phyloP scores from a whole-genome alignment of 1,140 invertebrate genomes.

The Drosophila sturtevanti region DNA sequence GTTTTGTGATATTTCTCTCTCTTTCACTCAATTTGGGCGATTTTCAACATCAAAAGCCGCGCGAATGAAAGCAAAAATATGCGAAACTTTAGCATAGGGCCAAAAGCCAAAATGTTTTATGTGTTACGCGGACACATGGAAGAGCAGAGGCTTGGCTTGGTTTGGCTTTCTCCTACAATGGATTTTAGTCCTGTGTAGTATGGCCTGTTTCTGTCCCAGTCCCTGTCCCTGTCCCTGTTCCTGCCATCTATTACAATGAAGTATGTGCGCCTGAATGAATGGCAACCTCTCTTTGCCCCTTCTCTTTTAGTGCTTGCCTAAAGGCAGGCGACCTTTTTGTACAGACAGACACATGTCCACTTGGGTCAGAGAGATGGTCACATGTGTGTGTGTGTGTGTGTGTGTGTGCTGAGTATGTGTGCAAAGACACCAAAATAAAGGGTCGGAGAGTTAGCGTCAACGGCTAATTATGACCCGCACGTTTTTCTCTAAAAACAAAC shows the following conservation, averaged over 20 bases:
- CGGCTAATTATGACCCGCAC: conserved; percentile 82
- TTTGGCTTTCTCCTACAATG: conserved; percentile 20
- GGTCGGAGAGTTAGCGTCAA: conserved; percentile 49
- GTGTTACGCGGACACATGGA: conserved; percentile 67
- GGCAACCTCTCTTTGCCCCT: conserved; percentile 32
- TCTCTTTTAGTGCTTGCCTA: conserved; percentile 37
- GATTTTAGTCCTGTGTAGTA: conserved; percentile 8
- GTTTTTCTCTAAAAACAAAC: conserved; percentile 72
- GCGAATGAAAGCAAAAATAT: conserved; percentile 69
- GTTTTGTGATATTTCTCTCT: background rate
- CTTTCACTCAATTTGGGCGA: conserved; percentile 6
- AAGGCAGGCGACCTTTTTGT: conserved; percentile 69
- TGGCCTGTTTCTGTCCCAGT: conserved; percentile 1
- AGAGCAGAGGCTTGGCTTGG: conserved; percentile 5
- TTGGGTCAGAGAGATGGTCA: conserved; percentile 43
- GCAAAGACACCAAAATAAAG: conserved; percentile 38
- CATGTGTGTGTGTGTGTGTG: conserved; percentile 18
- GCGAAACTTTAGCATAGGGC: conserved; percentile 62
- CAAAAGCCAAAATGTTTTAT: conserved; percentile 68
- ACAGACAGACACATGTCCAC: conserved; percentile 51
- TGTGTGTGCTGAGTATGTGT: conserved; percentile 35
- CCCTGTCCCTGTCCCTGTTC: conserved; percentile 19
- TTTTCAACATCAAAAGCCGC: conserved; percentile 67
- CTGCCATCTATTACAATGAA: conserved; percentile 80
- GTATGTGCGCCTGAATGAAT: conserved; percentile 72